A percentile compares a stretch with the other conserved stretches of the same genome.
These are phyloP conservation scores for Oikopleura dioica DNA, from an alignment of 23 tunicate genomes.

Conservation along the genomic window DNA sequence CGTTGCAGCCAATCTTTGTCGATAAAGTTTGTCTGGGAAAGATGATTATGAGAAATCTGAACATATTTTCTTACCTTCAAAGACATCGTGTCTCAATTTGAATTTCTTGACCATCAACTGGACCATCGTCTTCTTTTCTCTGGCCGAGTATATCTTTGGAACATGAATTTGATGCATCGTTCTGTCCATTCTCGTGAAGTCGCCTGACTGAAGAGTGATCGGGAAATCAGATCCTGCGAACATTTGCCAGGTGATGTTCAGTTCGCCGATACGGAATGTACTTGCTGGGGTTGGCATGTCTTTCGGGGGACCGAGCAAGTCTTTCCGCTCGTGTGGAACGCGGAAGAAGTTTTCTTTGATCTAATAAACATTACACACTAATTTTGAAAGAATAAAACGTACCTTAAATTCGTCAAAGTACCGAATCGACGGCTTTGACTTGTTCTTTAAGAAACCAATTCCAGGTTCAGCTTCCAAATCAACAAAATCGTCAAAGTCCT, in stretches of 20 bases:
- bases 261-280: neutral
- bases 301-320: neutral
- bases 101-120: neutral
- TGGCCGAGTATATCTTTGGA: neutral
- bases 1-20: conserved; percentile 22
- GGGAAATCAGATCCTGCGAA: conserved; percentile 10
- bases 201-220: neutral
- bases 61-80: neutral
- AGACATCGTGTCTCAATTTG: neutral
- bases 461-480: conserved; percentile 14
- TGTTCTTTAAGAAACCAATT: neutral
- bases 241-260: neutral
- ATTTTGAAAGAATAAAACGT: no score
- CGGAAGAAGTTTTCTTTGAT: neutral
- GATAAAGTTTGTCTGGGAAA: neutral
- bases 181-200: neutral
- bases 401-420: neutral
- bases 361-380: no score
- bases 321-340: neutral
- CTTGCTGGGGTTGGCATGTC: neutral
- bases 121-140: conserved; percentile 2
- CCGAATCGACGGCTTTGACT: neutral
- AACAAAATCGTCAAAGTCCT: conserved; percentile 14
- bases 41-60: neutral
- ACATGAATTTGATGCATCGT: neutral